A percentile compares a stretch with the other conserved stretches of the same genome.
Evolutionary conservation across 1,140 invertebrate species (phyloP).

Genomic region (Pollicipes pollicipes): DNA sequence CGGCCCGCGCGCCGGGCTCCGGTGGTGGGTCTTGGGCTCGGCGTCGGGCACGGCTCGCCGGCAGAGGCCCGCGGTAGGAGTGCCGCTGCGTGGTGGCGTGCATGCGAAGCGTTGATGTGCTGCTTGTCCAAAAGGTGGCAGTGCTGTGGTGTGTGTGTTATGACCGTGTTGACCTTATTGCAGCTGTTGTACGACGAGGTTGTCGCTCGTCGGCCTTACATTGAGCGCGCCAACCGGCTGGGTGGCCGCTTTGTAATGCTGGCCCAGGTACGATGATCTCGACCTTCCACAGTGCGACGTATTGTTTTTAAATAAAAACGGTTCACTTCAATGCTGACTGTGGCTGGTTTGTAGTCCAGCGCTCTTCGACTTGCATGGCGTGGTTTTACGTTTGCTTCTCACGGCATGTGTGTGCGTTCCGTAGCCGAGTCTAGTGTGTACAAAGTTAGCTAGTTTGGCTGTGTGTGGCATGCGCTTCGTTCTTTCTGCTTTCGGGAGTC

Average conservation of each 20-base stretch:
- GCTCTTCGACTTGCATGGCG: not conserved
- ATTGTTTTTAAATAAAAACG: no score
- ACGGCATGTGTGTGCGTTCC: not conserved
- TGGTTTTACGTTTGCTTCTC: not conserved
- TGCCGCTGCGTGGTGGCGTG: not conserved
- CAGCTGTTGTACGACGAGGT: constrained; percentile 78
- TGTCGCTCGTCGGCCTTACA: constrained; percentile 71
- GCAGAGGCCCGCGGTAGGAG: constrained; percentile 56
- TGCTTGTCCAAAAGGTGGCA: not conserved
- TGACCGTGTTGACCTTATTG: constrained; percentile 24
- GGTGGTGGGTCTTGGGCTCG: not conserved
- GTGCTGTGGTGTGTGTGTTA: not conserved
- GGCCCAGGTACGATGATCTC: constrained; percentile 62
- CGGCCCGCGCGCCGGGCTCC: no score
- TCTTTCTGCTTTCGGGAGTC: not conserved
- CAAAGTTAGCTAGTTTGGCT: not conserved
- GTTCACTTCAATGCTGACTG: no score
- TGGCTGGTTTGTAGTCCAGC: no score
- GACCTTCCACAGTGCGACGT: not conserved
- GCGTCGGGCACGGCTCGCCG: not conserved
- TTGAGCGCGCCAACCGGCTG: constrained; percentile 85
- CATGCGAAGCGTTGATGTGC: not conserved
- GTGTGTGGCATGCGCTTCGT: not conserved
- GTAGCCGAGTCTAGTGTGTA: not conserved
- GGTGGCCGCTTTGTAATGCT: constrained; percentile 90